Conservation (phyloP, 2,888 invertebrate genomes). For the Leucophora obtusa region DNA sequence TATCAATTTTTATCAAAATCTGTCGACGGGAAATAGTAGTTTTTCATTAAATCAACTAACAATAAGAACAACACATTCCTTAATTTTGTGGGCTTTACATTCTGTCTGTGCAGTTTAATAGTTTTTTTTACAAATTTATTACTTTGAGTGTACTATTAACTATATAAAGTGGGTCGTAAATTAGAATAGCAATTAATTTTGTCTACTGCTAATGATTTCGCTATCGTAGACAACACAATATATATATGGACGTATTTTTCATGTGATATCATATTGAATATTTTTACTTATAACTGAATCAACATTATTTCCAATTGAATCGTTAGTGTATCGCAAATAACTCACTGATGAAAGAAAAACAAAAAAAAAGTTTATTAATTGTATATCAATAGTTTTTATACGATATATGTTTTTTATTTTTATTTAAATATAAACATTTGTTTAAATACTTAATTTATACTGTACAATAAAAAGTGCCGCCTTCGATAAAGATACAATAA, state of each 20-base stretch:
- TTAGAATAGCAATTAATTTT: too few species aligned
- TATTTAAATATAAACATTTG: slow-evolving; percentile 48
- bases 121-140: too few species aligned
- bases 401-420: not conserved
- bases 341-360: not conserved
- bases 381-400: not conserved
- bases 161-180: too few species aligned
- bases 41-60: too few species aligned
- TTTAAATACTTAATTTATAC: slow-evolving; percentile 53
- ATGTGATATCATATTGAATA: not conserved
- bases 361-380: not conserved
- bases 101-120: too few species aligned
- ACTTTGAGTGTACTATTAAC: too few species aligned
- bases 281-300: not conserved
- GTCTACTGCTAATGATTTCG: too few species aligned
- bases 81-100: too few species aligned
- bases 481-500: slow-evolving; percentile 30
- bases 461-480: slow-evolving; percentile 48
- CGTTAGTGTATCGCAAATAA: not conserved
- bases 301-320: not conserved
- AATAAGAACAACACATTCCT: too few species aligned
- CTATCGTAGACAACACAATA: not conserved
- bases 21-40: too few species aligned
- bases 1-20: too few species aligned
- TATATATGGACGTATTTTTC: not conserved